Evolutionary conservation across 2,888 invertebrate species (phyloP).

Genomic region (Lamproptera curius): DNA sequence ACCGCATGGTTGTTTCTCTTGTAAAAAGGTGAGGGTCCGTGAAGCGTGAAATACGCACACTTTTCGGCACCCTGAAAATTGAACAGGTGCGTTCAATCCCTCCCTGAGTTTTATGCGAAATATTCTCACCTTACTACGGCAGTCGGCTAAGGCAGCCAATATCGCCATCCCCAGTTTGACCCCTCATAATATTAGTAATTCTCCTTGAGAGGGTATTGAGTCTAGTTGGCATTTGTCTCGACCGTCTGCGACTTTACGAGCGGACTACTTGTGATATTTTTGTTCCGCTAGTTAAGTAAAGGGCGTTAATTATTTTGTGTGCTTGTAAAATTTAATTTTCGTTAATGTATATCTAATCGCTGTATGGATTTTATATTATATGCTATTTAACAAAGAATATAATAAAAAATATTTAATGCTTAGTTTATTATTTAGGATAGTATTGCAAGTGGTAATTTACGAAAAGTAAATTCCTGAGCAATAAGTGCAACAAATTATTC

Average conservation of each 20-base stretch:
- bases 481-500: no score
- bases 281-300: constrained; percentile 29
- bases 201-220: constrained; percentile 74
- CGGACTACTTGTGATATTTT: constrained; percentile 33
- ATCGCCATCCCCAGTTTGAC: constrained; percentile 74
- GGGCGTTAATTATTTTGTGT: constrained; percentile 18
- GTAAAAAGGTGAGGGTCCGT: constrained; percentile 64
- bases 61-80: constrained; percentile 71
- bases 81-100: constrained; percentile 77
- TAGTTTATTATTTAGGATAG: no score
- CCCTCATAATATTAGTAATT: constrained; percentile 74
- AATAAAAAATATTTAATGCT: no score
- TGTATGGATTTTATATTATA: no score
- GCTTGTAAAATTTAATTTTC: neutral
- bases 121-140: constrained; percentile 72
- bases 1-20: constrained; percentile 45
- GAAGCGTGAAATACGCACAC: constrained; percentile 72
- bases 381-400: no score
- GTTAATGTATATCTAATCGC: no score
- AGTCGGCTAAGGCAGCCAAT: constrained; percentile 69
- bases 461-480: no score
- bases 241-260: constrained; percentile 62
- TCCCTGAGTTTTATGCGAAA: constrained; percentile 76
- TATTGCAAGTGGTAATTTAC: no score
- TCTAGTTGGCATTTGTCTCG: constrained; percentile 47